phyloP scores from a whole-genome alignment of 2,797 vertebrate species.

The Cryptoprocta ferox region DNA sequence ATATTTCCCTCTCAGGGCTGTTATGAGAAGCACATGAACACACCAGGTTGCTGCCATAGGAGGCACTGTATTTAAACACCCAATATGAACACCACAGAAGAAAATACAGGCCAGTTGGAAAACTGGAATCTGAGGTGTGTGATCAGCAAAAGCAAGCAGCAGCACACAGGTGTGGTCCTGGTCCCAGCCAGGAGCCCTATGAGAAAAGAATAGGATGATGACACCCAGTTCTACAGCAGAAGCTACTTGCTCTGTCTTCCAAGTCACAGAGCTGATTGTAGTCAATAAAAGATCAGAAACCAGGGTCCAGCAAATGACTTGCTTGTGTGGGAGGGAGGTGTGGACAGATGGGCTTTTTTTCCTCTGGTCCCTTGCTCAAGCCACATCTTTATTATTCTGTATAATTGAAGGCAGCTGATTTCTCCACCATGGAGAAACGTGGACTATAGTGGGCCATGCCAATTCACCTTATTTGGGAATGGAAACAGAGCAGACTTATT shows the following conservation, averaged over 20 bases:
- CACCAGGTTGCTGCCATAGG: rapidly evolving
- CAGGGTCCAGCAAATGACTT: neutral
- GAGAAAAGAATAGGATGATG: neutral
- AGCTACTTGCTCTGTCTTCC: neutral
- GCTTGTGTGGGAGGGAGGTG: rapidly evolving
- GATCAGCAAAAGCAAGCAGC: neutral
- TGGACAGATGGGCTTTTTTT: neutral
- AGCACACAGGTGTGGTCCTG: rapidly evolving
- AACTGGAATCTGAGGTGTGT: rapidly evolving
- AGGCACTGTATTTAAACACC: neutral
- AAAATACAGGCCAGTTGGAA: neutral
- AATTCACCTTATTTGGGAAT: neutral
- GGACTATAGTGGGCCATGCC: rapidly evolving
- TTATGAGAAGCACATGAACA: neutral
- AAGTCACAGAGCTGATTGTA: neutral
- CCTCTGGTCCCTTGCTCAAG: neutral
- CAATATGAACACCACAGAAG: neutral
- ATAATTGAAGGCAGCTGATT: neutral
- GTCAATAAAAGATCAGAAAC: neutral
- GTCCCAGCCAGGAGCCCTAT: rapidly evolving
- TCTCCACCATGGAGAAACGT: neutral
- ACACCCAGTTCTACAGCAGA: rapidly evolving
- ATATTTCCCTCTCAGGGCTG: rapidly evolving
- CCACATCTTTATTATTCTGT: neutral
- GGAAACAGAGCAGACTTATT: neutral